A percentile compares a stretch with the other conserved stretches of the same genome.
phyloP scores from a whole-genome alignment of 2,113 vertebrate genomes.

The Xerus inauris region DNA sequence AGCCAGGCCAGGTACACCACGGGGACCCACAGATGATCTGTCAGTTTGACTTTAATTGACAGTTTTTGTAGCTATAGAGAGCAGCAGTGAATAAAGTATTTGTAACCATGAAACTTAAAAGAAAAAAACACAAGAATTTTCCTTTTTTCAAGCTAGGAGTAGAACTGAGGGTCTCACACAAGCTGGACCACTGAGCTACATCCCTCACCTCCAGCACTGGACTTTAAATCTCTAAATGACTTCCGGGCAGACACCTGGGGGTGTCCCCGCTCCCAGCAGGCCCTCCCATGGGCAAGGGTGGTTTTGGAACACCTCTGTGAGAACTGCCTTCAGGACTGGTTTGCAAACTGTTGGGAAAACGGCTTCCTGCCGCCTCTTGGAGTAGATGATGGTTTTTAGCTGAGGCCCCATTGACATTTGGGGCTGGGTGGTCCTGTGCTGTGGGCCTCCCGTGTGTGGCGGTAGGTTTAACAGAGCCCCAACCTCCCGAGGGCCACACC shows the following conservation, averaged over 20 bases:
- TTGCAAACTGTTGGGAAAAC: neutral
- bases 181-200: too few relatives aligned
- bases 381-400: neutral
- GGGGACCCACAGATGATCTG: too few relatives aligned
- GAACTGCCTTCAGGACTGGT: neutral
- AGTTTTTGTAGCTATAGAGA: neutral
- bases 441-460: neutral
- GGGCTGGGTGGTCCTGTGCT: neutral
- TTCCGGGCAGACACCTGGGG: neutral
- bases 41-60: neutral
- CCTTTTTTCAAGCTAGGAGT: neutral
- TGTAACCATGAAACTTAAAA: neutral
- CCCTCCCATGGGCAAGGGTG: neutral
- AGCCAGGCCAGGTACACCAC: neutral
- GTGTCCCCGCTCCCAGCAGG: neutral
- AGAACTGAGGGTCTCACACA: neutral
- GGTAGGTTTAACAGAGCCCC: neutral
- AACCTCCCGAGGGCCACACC: neutral
- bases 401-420: neutral
- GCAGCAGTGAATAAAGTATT: neutral
- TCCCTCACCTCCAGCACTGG: neutral
- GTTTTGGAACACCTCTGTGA: neutral
- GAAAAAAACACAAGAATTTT: neutral
- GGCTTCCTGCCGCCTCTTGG: neutral
- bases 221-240: neutral